These are phyloP conservation scores for Corythaixoides concolor DNA, from an alignment of 2,113 vertebrate species.

Conservation along the genomic window DNA sequence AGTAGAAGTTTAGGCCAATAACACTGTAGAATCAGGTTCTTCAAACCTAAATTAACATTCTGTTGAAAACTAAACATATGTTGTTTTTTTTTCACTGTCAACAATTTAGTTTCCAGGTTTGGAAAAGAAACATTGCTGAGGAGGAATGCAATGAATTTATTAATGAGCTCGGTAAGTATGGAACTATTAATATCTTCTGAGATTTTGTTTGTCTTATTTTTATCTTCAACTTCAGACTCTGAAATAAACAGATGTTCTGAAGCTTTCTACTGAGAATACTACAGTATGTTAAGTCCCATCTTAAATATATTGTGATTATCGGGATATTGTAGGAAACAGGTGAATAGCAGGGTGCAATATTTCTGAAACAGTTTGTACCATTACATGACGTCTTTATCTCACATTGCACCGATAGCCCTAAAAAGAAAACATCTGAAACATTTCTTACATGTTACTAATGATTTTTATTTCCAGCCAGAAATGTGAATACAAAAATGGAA, in stretches of 20 bases:
- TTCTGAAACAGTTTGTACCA: background rate
- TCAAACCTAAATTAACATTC: constrained; percentile 17
- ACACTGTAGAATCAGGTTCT: background rate
- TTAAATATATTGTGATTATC: background rate
- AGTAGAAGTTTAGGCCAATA: background rate
- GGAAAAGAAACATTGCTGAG: constrained; percentile 79
- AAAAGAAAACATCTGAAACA: background rate
- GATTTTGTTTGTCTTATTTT: constrained; percentile 42
- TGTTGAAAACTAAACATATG: constrained; percentile 39
- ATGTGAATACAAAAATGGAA: background rate
- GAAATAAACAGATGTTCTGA: constrained; percentile 51
- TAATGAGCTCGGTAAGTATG: constrained; percentile 83
- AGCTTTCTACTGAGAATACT: constrained; percentile 9
- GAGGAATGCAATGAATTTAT: constrained; percentile 92
- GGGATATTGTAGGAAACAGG: background rate
- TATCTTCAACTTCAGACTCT: background rate
- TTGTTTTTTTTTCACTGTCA: constrained; percentile 35
- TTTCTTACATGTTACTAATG: background rate
- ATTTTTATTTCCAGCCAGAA: background rate
- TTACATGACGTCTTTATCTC: background rate
- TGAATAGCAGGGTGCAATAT: background rate
- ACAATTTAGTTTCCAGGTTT: constrained; percentile 85
- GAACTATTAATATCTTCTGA: constrained; percentile 46
- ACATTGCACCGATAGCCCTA: background rate
- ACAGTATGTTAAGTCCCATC: background rate